phyloP scores from a whole-genome alignment of 2,797 vertebrate species.

The Botia kubotai region DNA sequence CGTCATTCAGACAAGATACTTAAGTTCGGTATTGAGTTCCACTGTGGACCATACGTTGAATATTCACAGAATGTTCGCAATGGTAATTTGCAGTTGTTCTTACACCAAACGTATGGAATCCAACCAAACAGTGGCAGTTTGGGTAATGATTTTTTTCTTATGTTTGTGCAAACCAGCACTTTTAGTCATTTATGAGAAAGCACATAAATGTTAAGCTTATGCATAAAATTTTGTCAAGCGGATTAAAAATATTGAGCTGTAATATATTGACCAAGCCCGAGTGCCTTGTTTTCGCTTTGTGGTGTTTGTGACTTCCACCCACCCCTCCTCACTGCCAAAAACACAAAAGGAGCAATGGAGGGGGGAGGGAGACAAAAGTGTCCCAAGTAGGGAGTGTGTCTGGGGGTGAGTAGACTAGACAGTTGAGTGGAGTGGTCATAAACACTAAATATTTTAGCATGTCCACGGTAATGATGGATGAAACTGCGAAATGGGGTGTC shows the following conservation, averaged over 20 bases:
- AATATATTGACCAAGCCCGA: slow-evolving; percentile 15
- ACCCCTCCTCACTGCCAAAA: slow-evolving; percentile 3
- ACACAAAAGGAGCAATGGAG: slow-evolving; percentile 20
- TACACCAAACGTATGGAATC: background rate
- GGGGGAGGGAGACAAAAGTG: slow-evolving; percentile 2
- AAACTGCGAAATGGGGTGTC: slow-evolving; percentile 27
- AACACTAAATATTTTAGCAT: slow-evolving; percentile 61
- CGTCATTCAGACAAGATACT: slow-evolving; percentile 70
- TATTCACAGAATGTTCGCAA: background rate
- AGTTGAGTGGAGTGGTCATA: slow-evolving; percentile 54
- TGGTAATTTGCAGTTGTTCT: background rate
- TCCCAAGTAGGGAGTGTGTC: background rate
- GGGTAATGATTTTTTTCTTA: too few relatives aligned
- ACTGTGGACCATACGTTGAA: background rate
- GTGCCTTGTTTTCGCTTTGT: slow-evolving; percentile 17
- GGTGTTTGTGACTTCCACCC: slow-evolving; percentile 3
- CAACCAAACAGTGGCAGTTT: background rate
- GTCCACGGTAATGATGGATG: slow-evolving; percentile 56
- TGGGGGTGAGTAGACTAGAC: slow-evolving; percentile 32
- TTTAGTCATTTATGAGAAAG: background rate
- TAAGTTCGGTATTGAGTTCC: slow-evolving; percentile 16
- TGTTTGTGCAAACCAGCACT: background rate
- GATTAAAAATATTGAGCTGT: background rate
- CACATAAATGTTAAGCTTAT: background rate
- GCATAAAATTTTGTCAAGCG: background rate